Evolutionary conservation across 2,888 invertebrate species (phyloP), one percentile per base, ranked within the genome.

Genomic region (Trichopoda pennipes): DNA sequence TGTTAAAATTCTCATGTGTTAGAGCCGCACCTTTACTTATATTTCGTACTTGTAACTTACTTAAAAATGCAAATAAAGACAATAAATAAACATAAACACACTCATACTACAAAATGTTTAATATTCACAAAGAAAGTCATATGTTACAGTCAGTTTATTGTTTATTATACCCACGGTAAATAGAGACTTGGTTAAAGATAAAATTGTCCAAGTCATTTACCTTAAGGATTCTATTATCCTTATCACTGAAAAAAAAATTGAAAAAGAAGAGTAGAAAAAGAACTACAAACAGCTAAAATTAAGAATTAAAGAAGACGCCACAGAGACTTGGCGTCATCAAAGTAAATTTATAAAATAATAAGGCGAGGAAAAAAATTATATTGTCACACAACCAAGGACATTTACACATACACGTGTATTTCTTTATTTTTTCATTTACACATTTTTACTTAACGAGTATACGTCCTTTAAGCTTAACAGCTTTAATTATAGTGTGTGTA

Each of bases 201-300:
- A 64, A 89, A 89, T 88, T 89, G 86, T 88, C 87, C 86, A 85
- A 86, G 84, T 81, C 81, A 81, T 85, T 76, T 80, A 81, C 86
- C 87, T 85, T 86, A 90, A 90, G 90, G 88, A 90, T 89, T 89
- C 89, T 88, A 90, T 89, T 90, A 90, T 89, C 88, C 87, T 88
- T 90, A 89, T 89, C 89, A 87, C 14, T 9, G 56, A 42, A 17
- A 44, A 60, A 84, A 79, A 81, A 51, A 17, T 1, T 4, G 21
- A 51, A 47, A 44, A 28, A 28, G 28, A 28, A 6, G 7, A 28
- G 28, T 7, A 8, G 6, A 28, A 28, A 17, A 74, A 55, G 17
- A 32, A 23, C 4, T 28, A 38, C 38, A 9, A 68, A 68, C 44
- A 38, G 28, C 35, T 69, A 55, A 76, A 77, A 56, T 70, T 68